Percentiles rank a stretch among this genome's conserved stretches.
Conservation (phyloP, 37 sponge, comb jelly and placozoan genomes). For the Chondrosia reniformis region DNA sequence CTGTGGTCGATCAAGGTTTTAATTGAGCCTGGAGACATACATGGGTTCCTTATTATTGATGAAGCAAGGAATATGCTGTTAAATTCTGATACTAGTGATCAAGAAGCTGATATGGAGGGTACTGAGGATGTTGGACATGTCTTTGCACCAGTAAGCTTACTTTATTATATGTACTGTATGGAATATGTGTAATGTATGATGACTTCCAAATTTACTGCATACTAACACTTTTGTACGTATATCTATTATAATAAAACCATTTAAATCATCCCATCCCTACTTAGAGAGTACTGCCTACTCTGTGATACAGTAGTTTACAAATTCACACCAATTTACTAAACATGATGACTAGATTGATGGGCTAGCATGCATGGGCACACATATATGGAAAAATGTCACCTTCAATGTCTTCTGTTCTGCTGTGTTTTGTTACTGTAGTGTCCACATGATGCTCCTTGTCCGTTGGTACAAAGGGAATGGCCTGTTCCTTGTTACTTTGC, state of each 20-base stretch:
- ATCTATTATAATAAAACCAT: too few species aligned
- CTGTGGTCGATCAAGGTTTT: slow-evolving; percentile 37
- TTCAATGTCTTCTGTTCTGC: not conserved
- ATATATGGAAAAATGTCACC: not conserved
- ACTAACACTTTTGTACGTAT: too few species aligned
- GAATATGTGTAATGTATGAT: too few species aligned
- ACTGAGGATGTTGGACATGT: slow-evolving; percentile 40
- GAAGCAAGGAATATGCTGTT: slow-evolving; percentile 69
- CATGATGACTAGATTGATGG: too few species aligned
- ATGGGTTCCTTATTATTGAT: slow-evolving; percentile 56
- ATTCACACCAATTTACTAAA: too few species aligned
- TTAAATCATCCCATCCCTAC: too few species aligned
- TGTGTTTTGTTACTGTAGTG: slow-evolving; percentile 46
- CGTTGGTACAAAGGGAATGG: slow-evolving; percentile 10
- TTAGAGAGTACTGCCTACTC: too few species aligned
- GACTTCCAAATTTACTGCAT: too few species aligned
- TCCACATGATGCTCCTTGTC: slow-evolving; percentile 77
- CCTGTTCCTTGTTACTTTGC: slow-evolving; percentile 81
- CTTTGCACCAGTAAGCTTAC: slow-evolving; percentile 69
- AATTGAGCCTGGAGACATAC: slow-evolving; percentile 57
- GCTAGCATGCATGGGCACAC: too few species aligned
- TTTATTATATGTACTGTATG: too few species aligned
- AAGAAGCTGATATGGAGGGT: not conserved
- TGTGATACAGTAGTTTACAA: too few species aligned
- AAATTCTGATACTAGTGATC: slow-evolving; percentile 8